Evolutionary conservation across 2,113 vertebrate species (phyloP).

Genomic region (Oreochromis aureus): DNA sequence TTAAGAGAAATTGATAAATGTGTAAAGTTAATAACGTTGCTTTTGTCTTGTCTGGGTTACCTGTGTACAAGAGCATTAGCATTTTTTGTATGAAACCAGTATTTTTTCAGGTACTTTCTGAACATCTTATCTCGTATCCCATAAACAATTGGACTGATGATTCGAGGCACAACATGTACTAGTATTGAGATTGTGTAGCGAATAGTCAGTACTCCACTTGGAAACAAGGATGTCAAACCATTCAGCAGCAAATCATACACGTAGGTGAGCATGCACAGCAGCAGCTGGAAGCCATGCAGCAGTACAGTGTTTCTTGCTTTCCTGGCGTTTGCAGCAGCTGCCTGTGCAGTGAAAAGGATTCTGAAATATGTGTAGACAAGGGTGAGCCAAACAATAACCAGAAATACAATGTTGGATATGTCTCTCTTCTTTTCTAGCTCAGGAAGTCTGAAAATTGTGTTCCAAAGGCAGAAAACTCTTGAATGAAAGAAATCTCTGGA

Average conservation of each 20-base stretch:
- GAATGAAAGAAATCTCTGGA: constrained; percentile 9
- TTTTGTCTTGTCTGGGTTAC: too few species aligned
- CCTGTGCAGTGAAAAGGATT: constrained; percentile 31
- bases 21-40: too few species aligned
- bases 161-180: constrained; percentile 31
- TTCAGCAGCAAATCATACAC: neutral
- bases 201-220: neutral
- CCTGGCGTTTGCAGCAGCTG: neutral
- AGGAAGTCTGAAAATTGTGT: neutral
- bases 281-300: constrained; percentile 30
- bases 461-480: neutral
- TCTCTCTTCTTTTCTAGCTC: constrained; percentile 10
- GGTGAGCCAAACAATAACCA: constrained; percentile 30
- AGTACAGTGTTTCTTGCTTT: constrained; percentile 34
- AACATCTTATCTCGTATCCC: constrained; percentile 59
- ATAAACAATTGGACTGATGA: constrained; percentile 63
- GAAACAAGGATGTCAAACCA: neutral
- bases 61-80: too few species aligned
- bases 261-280: constrained; percentile 47
- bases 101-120: constrained; percentile 38
- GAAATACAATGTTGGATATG: neutral
- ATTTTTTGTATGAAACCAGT: neutral
- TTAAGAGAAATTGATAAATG: too few species aligned
- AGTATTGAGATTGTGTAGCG: neutral
- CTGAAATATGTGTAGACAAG: constrained; percentile 42